These are phyloP conservation scores for Ageneiosus marmoratus DNA, from an alignment of 2,113 vertebrate genomes.

Conservation along the genomic window DNA sequence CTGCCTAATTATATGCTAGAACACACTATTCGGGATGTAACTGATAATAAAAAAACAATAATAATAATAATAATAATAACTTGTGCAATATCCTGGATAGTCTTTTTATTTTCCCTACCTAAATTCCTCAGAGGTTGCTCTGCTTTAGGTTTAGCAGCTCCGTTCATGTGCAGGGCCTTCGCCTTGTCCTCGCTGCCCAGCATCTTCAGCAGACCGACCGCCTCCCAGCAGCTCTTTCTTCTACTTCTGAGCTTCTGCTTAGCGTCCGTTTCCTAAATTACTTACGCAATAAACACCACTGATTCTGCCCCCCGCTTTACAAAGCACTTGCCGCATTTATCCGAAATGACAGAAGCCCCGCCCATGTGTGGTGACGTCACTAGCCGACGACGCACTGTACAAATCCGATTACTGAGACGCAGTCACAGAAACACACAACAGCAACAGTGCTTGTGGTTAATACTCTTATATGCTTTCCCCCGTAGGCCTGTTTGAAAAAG, in stretches of 20 bases:
- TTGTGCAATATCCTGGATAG: neutral
- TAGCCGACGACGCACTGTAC: neutral
- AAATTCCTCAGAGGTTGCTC: slow-evolving; percentile 15
- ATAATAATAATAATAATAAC: neutral
- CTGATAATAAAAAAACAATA: neutral
- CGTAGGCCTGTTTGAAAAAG: neutral
- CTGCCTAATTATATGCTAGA: neutral
- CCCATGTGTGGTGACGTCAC: slow-evolving; percentile 24
- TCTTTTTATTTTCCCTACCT: neutral
- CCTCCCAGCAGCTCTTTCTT: neutral
- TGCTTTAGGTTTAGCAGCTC: neutral
- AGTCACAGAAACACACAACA: neutral
- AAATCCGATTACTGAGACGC: slow-evolving; percentile 16
- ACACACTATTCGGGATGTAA: neutral
- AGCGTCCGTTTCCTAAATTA: too few relatives aligned
- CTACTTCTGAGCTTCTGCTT: neutral
- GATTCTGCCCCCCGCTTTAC: too few relatives aligned
- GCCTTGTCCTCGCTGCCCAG: neutral
- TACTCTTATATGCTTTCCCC: neutral
- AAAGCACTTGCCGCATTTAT: slow-evolving; percentile 8
- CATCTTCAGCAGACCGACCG: neutral
- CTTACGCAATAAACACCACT: neutral
- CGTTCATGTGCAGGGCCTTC: neutral
- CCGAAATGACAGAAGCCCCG: neutral
- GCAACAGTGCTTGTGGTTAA: neutral